Evolutionary conservation across 2,888 invertebrate species (phyloP).

Genomic region (Rhagonycha lutea): DNA sequence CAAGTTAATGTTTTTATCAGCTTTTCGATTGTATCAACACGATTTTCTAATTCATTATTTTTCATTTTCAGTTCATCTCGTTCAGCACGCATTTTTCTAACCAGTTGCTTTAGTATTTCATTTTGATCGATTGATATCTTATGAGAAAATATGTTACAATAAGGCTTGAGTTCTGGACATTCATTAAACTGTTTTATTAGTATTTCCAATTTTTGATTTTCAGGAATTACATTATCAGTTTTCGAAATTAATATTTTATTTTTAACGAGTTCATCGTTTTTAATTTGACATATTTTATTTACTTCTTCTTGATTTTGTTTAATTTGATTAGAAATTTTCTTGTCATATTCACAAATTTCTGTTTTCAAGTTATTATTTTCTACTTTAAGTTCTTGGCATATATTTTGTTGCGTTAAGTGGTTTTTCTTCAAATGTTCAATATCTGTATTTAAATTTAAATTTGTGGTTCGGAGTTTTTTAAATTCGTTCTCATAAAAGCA

Average conservation of each 20-base stretch:
- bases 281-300: conserved; percentile 10
- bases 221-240: background rate
- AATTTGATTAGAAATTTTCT: conserved; percentile 19
- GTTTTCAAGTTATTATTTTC: conserved; percentile 14
- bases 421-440: conserved; percentile 13
- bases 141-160: conserved; percentile 24
- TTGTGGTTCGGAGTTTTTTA: conserved; percentile 14
- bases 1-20: conserved; percentile 17
- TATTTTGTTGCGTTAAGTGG: background rate
- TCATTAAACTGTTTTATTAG: conserved; percentile 12
- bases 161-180: background rate
- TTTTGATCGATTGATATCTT: conserved; percentile 32
- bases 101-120: conserved; percentile 32
- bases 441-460: conserved; percentile 20
- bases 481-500: conserved; percentile 27
- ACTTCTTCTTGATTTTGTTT: conserved; percentile 14
- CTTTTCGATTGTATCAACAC: conserved; percentile 31
- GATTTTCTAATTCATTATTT: conserved; percentile 20
- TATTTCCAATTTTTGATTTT: conserved; percentile 14
- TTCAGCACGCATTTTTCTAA: conserved; percentile 35
- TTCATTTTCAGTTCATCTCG: conserved; percentile 8
- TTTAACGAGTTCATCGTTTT: background rate
- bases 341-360: conserved; percentile 6
- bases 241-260: background rate
- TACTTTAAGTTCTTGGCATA: conserved; percentile 1